Base-by-base conservation (phyloP, 2,888 invertebrate genomes). In the Mechanitis messenoides region DNA sequence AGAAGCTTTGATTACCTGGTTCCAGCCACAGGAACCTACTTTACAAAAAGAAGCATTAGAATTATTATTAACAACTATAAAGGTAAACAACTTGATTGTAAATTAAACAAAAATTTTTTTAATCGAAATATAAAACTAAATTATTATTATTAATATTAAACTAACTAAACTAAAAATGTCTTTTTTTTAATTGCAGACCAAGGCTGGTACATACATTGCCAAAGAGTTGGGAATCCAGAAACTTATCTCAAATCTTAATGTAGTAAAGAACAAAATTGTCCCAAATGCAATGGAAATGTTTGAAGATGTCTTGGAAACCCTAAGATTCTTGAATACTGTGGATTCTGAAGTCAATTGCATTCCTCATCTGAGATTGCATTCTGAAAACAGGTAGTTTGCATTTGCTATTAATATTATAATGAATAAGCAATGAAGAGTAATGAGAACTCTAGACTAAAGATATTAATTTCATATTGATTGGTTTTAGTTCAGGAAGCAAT, bases 1-100 rank as follows among this genome's bases (percentile, higher is more conserved):
- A 33, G 82, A 88, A 57, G 91, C 91, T 65, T 79, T 94, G 35
- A 80, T 94, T 55, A 85, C 91, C 57, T 94, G 94, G 94, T 93
- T 94, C 76, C 76, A 91, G 56, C 90, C 86, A 60, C 85, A 92
- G 47, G 80, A 87, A 55, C 85, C 91, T 46, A 81, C 91, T 0
- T 79, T 92, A 61, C 92, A 93, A 72, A 84, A 85, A 63, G 90
- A 91, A 75, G 93, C 92, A 60, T 81, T 94, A 47, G 80, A 91
- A 59, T 83, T 94, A 62, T 83, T 94, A 55, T 79, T 91, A 57
- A 80, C 79, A 60, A 84, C 92, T 59, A 74, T 93, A 45, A 91
- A 92, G 84, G 93, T 93, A 84, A 73, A 58, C 60, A 47, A 7
- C 7, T 42, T 53, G 11, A 7, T 63, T 45, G 58, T 53, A 31